These are phyloP conservation scores for Ptyas mucosa DNA, from an alignment of 2,113 vertebrate species.

Conservation along the genomic window DNA sequence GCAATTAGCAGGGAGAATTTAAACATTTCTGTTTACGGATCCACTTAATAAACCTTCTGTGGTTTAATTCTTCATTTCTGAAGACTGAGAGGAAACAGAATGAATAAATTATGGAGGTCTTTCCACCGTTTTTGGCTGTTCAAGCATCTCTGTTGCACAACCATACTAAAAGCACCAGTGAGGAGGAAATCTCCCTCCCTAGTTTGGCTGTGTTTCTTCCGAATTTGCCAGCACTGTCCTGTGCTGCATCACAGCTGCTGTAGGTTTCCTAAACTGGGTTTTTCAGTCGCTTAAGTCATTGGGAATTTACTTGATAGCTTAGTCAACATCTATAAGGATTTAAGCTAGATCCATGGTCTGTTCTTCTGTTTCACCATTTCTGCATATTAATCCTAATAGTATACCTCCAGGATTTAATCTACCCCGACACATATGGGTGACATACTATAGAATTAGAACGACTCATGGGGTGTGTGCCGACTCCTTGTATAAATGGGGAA, in stretches of 20 bases:
- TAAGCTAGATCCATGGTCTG: neutral
- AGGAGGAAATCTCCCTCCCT: neutral
- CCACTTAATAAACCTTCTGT: conserved; percentile 66
- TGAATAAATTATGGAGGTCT: conserved; percentile 62
- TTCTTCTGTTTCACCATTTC: neutral
- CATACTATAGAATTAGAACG: no score
- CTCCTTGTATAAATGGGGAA: no score
- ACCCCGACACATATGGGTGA: no score
- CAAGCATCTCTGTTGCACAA: neutral
- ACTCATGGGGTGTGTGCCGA: no score
- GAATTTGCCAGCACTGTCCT: neutral
- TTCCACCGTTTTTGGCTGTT: neutral
- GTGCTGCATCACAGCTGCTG: neutral
- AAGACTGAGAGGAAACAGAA: conserved; percentile 13
- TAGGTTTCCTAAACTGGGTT: neutral
- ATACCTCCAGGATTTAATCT: no score
- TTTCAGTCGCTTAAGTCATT: neutral
- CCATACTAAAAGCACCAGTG: neutral
- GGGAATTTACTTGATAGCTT: neutral
- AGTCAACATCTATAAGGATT: neutral
- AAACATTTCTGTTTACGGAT: conserved; percentile 66
- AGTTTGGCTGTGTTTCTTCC: neutral
- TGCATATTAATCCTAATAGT: no score
- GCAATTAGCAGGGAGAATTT: conserved; percentile 61
- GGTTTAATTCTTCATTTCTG: conserved; percentile 62